phyloP scores from a whole-genome alignment of 2,888 invertebrate species.

The Macaria notata region DNA sequence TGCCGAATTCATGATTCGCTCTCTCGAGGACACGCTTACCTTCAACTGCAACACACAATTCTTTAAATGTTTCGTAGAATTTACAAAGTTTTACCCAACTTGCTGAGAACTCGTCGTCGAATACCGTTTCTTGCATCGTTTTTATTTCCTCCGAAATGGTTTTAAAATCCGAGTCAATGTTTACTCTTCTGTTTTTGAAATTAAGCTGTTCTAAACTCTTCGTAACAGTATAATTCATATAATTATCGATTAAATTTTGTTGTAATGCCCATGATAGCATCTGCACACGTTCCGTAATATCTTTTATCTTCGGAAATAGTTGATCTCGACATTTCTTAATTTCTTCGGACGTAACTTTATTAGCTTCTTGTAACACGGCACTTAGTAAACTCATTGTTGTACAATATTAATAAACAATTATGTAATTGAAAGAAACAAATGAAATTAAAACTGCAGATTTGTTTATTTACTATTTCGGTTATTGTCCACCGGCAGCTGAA shows the following conservation, averaged over 20 bases:
- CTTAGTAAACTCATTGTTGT: conserved; percentile 67
- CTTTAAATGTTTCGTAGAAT: conserved; percentile 48
- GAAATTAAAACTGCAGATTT: too few species aligned
- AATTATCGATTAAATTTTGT: conserved; percentile 65
- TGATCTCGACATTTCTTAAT: conserved; percentile 59
- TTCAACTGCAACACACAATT: conserved; percentile 57
- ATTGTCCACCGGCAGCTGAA: too few species aligned
- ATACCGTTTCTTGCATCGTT: conserved; percentile 39
- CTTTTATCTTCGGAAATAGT: conserved; percentile 56
- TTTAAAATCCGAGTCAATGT: conserved; percentile 54
- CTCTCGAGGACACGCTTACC: conserved; percentile 58
- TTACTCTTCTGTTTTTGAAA: conserved; percentile 61
- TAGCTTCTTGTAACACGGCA: conserved; percentile 64
- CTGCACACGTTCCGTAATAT: conserved; percentile 62
- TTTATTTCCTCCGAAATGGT: conserved; percentile 46
- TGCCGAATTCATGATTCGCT: conserved; percentile 65
- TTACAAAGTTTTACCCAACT: conserved; percentile 50
- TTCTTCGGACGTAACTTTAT: conserved; percentile 58
- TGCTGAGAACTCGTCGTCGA: conserved; percentile 57
- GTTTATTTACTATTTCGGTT: too few species aligned
- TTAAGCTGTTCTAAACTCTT: conserved; percentile 72
- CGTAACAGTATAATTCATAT: conserved; percentile 60
- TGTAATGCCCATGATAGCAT: conserved; percentile 68
- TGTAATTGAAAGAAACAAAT: too few species aligned
- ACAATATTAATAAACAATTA: too few species aligned